phyloP scores from a whole-genome alignment of 2,888 invertebrate genomes.

The Aphelenchoides bicaudatus region DNA sequence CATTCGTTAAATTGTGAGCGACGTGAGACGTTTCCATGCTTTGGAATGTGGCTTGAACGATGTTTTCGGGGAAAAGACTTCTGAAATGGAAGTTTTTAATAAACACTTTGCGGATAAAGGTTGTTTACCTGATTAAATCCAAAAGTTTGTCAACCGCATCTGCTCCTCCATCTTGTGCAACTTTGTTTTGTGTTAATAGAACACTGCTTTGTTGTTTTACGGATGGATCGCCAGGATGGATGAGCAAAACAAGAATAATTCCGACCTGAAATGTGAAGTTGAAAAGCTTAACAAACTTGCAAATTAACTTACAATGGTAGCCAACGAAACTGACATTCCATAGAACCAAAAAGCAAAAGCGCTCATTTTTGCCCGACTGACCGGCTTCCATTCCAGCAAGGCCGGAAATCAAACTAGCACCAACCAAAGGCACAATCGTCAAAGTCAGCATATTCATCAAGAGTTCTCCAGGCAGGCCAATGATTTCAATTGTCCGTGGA shows the following conservation, averaged over 20 bases:
- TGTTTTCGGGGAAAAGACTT: constrained; percentile 83
- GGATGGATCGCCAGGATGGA: constrained; percentile 69
- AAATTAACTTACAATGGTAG: constrained; percentile 1
- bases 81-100: not conserved
- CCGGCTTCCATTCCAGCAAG: constrained; percentile 69
- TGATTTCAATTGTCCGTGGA: not conserved
- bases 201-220: constrained; percentile 47
- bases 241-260: constrained; percentile 68
- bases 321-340: constrained; percentile 57
- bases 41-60: constrained; percentile 73
- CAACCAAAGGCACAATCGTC: constrained; percentile 70
- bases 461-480: constrained; percentile 70
- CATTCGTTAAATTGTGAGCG: constrained; percentile 43
- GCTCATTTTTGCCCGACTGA: constrained; percentile 70
- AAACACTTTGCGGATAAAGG: not conserved
- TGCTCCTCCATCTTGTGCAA: constrained; percentile 4
- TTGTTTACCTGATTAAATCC: constrained; percentile 81
- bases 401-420: constrained; percentile 69
- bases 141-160: constrained; percentile 74
- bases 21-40: constrained; percentile 60
- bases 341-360: constrained; percentile 67
- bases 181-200: constrained; percentile 17
- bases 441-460: constrained; percentile 71
- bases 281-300: not conserved
- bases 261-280: constrained; percentile 61